Conservation (phyloP, 30 jellyfish, hydroid and myxozoan species). For the Aurelia sp. region DNA sequence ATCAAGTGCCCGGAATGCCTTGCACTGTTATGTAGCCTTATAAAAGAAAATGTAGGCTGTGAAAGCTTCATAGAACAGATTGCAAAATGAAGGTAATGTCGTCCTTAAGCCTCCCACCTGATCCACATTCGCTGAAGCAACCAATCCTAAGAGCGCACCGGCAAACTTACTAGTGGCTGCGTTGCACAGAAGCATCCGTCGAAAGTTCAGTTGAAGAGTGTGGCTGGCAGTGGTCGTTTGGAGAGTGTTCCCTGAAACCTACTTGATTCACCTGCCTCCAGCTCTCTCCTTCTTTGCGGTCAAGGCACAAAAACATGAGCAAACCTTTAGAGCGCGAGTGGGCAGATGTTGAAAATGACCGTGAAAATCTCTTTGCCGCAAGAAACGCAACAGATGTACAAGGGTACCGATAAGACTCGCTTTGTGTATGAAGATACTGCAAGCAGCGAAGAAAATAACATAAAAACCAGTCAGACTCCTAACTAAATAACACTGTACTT, state of each 20-base stretch:
- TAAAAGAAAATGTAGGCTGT: slow-evolving; percentile 10
- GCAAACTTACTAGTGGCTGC: slow-evolving; percentile 60
- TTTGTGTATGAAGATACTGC: no score
- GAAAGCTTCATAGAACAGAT: slow-evolving; percentile 14
- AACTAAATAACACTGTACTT: no score
- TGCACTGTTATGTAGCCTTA: slow-evolving; percentile 32
- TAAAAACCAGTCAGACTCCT: no score
- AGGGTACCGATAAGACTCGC: no score
- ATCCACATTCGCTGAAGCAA: slow-evolving; percentile 47
- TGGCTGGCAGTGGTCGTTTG: slow-evolving; percentile 46
- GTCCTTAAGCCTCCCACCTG: slow-evolving; percentile 57
- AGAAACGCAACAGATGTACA: no score
- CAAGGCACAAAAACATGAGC: slow-evolving; percentile 35
- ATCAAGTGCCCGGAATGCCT: slow-evolving; percentile 29
- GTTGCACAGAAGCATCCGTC: slow-evolving; percentile 26
- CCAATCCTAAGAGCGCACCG: slow-evolving; percentile 52
- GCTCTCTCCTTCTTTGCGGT: slow-evolving; percentile 60
- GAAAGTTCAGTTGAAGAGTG: slow-evolving; percentile 31
- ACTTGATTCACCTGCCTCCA: slow-evolving; percentile 61
- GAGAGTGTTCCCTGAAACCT: slow-evolving; percentile 19
- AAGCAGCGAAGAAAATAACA: no score
- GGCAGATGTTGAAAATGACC: slow-evolving; percentile 62
- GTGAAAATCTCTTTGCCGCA: no score
- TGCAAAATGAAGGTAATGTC: slow-evolving; percentile 45
- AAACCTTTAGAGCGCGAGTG: slow-evolving; percentile 23